A percentile compares a stretch with the other conserved stretches of the same genome.
Conservation (phyloP, 1,140 invertebrate genomes). For the Drosophila truncata region DNA sequence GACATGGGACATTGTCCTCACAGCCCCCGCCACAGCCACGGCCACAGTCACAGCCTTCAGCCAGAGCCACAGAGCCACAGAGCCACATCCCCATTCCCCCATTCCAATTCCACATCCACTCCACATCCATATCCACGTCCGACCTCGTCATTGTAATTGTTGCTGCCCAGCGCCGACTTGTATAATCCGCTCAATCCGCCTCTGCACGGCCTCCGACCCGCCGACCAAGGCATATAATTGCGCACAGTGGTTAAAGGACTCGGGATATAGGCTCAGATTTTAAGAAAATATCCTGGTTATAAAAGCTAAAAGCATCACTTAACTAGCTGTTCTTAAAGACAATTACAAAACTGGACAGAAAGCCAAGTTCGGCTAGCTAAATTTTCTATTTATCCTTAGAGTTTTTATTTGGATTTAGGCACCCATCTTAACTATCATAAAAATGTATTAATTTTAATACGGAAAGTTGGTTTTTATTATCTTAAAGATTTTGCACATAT, state of each 20-base stretch:
- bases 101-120: constrained; percentile 14
- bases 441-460: too few relatives aligned
- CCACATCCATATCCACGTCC: constrained; percentile 50
- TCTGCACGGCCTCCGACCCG: constrained; percentile 30
- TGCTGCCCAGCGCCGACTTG: constrained; percentile 67
- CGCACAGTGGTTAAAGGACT: constrained; percentile 21
- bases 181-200: constrained; percentile 72
- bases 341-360: too few relatives aligned
- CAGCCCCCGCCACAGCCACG: constrained; percentile 30
- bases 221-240: constrained; percentile 64
- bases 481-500: too few relatives aligned
- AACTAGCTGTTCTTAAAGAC: too few relatives aligned
- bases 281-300: too few relatives aligned
- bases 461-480: too few relatives aligned
- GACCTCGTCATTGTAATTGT: constrained; percentile 51
- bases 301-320: too few relatives aligned
- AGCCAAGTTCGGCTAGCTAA: too few relatives aligned
- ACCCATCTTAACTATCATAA: too few relatives aligned
- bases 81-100: not conserved
- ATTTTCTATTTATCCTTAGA: too few relatives aligned
- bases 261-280: not conserved
- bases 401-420: too few relatives aligned
- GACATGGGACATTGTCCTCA: constrained; percentile 50
- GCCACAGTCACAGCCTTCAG: constrained; percentile 37
- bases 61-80: constrained; percentile 16